Conservation (phyloP, 2,797 vertebrate genomes). For the Morus bassanus region DNA sequence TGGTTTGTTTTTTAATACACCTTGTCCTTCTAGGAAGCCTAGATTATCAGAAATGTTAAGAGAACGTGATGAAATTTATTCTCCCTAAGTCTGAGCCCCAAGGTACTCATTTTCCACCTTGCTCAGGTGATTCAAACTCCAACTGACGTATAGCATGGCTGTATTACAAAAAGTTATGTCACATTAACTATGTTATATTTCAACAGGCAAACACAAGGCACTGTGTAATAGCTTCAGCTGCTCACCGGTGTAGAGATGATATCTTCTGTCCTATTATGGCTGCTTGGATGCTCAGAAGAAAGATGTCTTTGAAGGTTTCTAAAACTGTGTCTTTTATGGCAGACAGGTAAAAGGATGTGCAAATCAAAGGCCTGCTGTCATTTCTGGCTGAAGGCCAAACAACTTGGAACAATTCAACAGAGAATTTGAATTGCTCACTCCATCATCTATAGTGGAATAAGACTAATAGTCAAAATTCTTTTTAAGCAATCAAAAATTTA, state of each 20-base stretch:
- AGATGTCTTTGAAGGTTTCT: neutral
- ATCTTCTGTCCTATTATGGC: neutral
- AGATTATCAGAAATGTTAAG: neutral
- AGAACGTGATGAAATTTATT: neutral
- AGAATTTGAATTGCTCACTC: neutral
- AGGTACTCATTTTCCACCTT: neutral
- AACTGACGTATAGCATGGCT: neutral
- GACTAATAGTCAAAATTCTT: neutral
- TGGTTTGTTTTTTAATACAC: neutral
- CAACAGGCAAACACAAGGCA: neutral
- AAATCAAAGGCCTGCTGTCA: neutral
- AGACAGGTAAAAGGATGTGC: neutral
- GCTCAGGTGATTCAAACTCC: neutral
- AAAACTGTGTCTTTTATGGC: neutral
- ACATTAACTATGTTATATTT: neutral
- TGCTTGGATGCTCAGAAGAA: neutral
- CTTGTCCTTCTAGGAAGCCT: neutral
- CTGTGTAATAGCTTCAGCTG: neutral
- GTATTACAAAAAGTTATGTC: neutral
- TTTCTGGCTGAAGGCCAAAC: neutral
- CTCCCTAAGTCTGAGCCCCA: neutral
- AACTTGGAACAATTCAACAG: neutral
- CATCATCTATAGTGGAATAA: neutral
- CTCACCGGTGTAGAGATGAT: neutral
- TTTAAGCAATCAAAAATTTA: neutral